Conservation (phyloP, 2,797 vertebrate species). For the Mus spretus region DNA sequence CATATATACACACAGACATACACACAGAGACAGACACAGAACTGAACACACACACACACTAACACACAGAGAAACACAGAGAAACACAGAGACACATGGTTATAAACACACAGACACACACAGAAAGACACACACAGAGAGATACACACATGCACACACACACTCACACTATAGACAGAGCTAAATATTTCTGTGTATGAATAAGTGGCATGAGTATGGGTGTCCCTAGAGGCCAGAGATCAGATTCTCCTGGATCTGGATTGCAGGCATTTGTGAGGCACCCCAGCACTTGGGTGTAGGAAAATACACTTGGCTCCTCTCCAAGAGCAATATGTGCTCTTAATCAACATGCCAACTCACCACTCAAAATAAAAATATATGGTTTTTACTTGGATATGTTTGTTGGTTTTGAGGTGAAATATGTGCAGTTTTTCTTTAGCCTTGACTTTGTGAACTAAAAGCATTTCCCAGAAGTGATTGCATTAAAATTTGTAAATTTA, state of each 20-base stretch:
- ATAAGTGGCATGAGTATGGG: neutral
- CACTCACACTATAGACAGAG: neutral
- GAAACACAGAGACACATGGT: neutral
- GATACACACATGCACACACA: neutral
- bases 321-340: neutral
- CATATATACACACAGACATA: neutral
- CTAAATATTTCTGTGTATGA: neutral
- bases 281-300: neutral
- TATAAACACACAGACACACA: neutral
- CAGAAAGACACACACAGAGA: neutral
- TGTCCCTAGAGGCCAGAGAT: neutral
- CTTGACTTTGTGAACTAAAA: slow-evolving; percentile 81
- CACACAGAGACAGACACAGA: neutral
- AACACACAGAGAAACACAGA: neutral
- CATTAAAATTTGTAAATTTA: slow-evolving; percentile 80
- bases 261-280: neutral
- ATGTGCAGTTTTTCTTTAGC: slow-evolving; percentile 82
- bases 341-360: neutral
- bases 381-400: slow-evolving; percentile 61
- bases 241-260: neutral
- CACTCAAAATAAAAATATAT: neutral
- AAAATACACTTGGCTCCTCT: neutral
- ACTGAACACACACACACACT: neutral
- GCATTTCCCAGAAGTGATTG: slow-evolving; percentile 72
- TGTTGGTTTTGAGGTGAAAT: slow-evolving; percentile 84